A percentile compares a stretch with the other conserved stretches of the same genome.
Conservation (phyloP, 2,797 vertebrate species). For the Pseudochirops corinnae region DNA sequence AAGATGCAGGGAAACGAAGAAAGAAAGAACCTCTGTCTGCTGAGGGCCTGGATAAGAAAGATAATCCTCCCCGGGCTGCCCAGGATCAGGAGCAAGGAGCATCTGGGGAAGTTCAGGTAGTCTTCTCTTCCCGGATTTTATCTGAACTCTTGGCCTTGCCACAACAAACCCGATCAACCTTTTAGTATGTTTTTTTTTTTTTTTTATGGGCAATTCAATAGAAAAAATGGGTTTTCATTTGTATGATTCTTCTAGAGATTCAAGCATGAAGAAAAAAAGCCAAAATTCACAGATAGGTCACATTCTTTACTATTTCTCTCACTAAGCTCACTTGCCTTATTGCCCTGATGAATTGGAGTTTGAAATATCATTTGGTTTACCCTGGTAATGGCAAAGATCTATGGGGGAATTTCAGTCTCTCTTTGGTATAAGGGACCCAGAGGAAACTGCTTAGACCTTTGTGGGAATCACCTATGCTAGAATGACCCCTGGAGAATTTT, state of each 20-base stretch:
- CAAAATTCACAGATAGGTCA: background rate
- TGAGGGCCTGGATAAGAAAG: background rate
- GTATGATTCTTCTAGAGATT: background rate
- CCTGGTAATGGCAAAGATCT: background rate
- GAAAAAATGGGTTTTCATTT: background rate
- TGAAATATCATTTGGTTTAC: background rate
- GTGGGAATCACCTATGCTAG: too few species aligned
- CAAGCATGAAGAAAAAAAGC: background rate
- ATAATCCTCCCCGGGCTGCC: background rate
- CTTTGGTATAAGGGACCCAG: too few species aligned
- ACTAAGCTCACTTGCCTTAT: background rate
- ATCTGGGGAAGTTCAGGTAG: background rate
- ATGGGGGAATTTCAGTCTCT: background rate
- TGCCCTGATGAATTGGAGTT: background rate
- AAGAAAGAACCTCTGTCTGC: background rate
- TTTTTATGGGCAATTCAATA: background rate
- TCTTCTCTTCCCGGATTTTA: background rate
- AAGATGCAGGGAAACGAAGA: background rate
- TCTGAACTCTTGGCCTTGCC: background rate
- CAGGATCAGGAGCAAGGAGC: background rate
- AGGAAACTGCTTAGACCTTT: too few species aligned
- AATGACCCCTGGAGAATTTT: too few species aligned
- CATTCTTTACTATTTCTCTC: too few species aligned
- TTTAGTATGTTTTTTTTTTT: background rate
- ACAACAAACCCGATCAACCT: background rate